A percentile compares a stretch with the other conserved stretches of the same genome.
These are phyloP conservation scores for Drosophila hamatofila DNA, from an alignment of 2,888 invertebrate species.

Conservation along the genomic window DNA sequence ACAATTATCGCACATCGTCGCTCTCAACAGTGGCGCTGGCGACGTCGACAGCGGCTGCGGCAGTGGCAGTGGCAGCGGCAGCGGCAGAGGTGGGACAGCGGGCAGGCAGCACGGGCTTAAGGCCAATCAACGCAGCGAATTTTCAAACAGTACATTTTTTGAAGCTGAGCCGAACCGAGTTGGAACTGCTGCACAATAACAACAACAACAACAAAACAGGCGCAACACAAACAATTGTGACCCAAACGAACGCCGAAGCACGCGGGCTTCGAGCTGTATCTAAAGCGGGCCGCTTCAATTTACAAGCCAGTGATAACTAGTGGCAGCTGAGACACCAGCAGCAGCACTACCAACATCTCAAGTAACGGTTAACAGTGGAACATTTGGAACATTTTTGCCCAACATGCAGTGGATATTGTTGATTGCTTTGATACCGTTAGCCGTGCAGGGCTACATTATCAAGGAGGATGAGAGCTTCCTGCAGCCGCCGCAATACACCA, in stretches of 20 bases:
- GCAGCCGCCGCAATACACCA: conserved; percentile 88
- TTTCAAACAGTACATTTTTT: conserved; percentile 77
- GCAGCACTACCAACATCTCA: conserved; percentile 21
- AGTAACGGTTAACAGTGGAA: conserved; percentile 19
- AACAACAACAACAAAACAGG: conserved; percentile 13
- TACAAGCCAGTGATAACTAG: conserved; percentile 74
- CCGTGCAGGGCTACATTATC: conserved; percentile 68
- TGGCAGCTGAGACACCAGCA: conserved; percentile 8
- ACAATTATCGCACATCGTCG: conserved; percentile 69
- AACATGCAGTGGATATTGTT: conserved; percentile 39
- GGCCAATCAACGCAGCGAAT: conserved; percentile 78
- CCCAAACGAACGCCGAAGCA: conserved; percentile 28
- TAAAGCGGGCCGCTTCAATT: conserved; percentile 46
- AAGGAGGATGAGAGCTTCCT: conserved; percentile 87
- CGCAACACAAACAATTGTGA: conserved; percentile 6
- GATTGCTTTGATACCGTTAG: conserved; percentile 23
- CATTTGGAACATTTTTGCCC: background rate
- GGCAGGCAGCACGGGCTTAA: conserved; percentile 63
- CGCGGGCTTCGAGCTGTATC: conserved; percentile 26
- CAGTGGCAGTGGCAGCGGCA: conserved; percentile 19
- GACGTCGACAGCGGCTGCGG: background rate
- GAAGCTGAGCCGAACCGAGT: conserved; percentile 63
- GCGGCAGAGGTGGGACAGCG: conserved; percentile 40
- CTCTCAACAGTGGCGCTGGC: conserved; percentile 28
- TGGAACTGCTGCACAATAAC: conserved; percentile 52